Evolutionary conservation across 2,797 vertebrate species (phyloP).

Genomic region (Orestias chungarensis): DNA sequence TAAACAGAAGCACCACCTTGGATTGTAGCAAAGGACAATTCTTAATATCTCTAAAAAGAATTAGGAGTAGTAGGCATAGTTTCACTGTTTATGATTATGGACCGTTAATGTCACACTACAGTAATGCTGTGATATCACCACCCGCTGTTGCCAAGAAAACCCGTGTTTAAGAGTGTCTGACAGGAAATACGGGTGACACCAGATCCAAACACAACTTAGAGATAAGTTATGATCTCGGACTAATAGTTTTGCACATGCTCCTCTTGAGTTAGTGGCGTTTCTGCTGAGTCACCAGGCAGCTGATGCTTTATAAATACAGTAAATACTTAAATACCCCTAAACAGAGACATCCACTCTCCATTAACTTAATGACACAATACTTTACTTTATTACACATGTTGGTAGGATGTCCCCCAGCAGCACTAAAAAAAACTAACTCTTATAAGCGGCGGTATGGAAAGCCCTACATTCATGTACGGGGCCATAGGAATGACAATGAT

Average conservation of each 20-base stretch:
- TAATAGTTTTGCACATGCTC: constrained; percentile 61
- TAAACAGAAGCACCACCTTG: constrained; percentile 24
- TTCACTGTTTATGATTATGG: constrained; percentile 56
- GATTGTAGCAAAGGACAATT: too few species aligned
- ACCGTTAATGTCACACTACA: constrained; percentile 60
- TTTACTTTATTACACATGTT: constrained; percentile 56
- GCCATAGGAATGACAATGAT: constrained; percentile 80
- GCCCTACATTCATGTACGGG: constrained; percentile 63
- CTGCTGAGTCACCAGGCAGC: constrained; percentile 20
- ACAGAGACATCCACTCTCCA: constrained; percentile 51
- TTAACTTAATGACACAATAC: constrained; percentile 68
- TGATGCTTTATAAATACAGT: constrained; percentile 40
- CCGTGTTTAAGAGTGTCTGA: constrained; percentile 57
- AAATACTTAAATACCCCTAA: constrained; percentile 47
- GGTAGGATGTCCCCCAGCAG: constrained; percentile 57
- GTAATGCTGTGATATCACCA: constrained; percentile 55
- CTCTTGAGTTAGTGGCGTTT: constrained; percentile 55
- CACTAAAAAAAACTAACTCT: constrained; percentile 66
- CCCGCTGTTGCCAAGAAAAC: constrained; percentile 61
- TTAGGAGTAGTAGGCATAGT: constrained; percentile 48
- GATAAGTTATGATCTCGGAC: constrained; percentile 58
- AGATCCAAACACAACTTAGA: constrained; percentile 43
- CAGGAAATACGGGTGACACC: constrained; percentile 52
- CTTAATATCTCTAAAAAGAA: constrained; percentile 25
- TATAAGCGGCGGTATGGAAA: constrained; percentile 69